Percentiles rank a stretch among this genome's conserved stretches.
Conservation (phyloP, 2,888 invertebrate genomes). For the Apamea crenata region DNA sequence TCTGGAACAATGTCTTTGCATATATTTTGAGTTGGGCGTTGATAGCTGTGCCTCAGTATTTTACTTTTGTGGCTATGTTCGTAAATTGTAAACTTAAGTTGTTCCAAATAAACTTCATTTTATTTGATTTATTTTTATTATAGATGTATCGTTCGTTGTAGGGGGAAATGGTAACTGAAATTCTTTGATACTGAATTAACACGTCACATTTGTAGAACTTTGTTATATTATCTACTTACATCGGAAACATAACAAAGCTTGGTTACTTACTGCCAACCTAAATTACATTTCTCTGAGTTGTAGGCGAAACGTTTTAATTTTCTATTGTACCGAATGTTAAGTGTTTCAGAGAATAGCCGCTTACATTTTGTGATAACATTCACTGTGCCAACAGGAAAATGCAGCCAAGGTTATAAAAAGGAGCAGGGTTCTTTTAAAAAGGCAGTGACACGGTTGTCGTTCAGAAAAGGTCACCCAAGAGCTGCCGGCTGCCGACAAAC, state of each 20-base stretch:
- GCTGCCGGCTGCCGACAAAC: constrained; percentile 65
- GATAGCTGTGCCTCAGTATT: too few species aligned
- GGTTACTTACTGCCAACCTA: background rate
- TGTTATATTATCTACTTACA: background rate
- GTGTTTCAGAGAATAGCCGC: constrained; percentile 34
- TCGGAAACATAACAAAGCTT: constrained; percentile 4
- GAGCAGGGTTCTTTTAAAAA: constrained; percentile 70
- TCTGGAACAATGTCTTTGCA: too few species aligned
- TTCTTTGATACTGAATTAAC: background rate
- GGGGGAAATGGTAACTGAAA: background rate
- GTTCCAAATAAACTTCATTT: too few species aligned
- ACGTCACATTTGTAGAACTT: background rate
- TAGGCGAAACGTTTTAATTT: constrained; percentile 31
- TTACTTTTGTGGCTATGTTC: too few species aligned
- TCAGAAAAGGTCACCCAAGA: constrained; percentile 76
- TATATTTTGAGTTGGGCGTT: too few species aligned
- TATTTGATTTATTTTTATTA: too few species aligned
- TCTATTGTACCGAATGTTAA: constrained; percentile 33
- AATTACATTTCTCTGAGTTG: background rate
- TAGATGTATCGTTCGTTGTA: too few species aligned
- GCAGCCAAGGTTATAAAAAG: constrained; percentile 62
- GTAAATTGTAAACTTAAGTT: too few species aligned
- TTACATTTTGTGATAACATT: constrained; percentile 57
- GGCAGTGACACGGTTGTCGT: constrained; percentile 67
- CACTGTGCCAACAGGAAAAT: constrained; percentile 65